Evolutionary conservation across 2,113 vertebrate species (phyloP).

Genomic region (Bagarius yarrelli): DNA sequence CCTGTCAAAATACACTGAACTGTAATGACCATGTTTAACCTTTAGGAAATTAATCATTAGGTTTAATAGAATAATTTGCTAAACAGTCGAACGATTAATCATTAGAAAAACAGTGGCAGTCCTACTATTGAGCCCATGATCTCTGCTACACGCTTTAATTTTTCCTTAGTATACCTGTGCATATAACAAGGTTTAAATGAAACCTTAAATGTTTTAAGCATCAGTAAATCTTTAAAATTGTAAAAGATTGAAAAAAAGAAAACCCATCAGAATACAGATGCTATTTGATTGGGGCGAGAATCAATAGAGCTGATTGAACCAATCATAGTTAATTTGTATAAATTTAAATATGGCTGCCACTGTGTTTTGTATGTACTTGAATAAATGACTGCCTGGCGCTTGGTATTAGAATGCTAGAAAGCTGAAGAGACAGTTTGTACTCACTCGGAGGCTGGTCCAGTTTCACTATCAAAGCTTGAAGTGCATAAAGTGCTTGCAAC

Average conservation of each 20-base stretch:
- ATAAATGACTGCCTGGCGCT: no score
- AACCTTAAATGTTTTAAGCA: no score
- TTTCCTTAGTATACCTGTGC: not conserved
- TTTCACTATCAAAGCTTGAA: conserved; percentile 96
- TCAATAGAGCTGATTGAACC: not conserved
- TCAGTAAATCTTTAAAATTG: not conserved
- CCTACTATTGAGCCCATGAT: not conserved
- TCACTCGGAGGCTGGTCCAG: conserved; percentile 98
- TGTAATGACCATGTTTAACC: no score
- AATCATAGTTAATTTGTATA: not conserved
- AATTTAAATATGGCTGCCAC: not conserved
- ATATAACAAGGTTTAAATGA: no score
- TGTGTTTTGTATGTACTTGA: no score
- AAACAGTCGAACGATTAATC: no score
- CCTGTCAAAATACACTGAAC: no score
- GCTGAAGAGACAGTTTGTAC: conserved; percentile 58
- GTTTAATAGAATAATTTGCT: no score
- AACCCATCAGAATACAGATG: not conserved
- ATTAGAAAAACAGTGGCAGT: no score
- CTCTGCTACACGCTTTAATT: not conserved
- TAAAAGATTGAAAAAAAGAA: not conserved
- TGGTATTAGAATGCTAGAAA: not conserved
- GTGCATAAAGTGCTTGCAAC: conserved; percentile 99
- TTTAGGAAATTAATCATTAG: no score
- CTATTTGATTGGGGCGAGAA: not conserved